Base-by-base conservation (phyloP, 2,113 vertebrate genomes). In the Poecile atricapillus region DNA sequence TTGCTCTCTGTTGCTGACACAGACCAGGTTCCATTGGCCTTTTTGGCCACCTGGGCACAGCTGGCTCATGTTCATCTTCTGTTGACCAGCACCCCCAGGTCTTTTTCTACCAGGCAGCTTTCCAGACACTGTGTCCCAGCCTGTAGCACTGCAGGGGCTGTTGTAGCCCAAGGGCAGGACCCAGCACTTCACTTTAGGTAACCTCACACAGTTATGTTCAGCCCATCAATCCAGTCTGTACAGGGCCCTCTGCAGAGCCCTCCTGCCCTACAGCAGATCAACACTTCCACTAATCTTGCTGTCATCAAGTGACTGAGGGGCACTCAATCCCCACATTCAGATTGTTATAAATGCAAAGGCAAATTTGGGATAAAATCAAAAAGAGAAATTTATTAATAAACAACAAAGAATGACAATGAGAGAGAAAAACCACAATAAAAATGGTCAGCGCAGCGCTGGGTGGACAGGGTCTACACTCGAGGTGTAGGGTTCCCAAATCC, bases 71-170 rank as follows among this genome's bases (percentile, higher is more conserved):
- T 18, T 47, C 62, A 62, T 30, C 14, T 11, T 23, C 5, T 67
- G 20, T 4, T 28, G 8, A 14, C 8, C 7, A 3, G 10, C 33
- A 74, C 1, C 0, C 4, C 16, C 6, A 25, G 24, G 46, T n/a
- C 16, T 20, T 53, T 75, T 82, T 47, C 69, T 6, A 7, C 4
- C 3, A 14, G 12, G 9, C 4, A 74, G 8, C 28, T 37, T 22
- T 37, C 13, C 3, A 58, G 20, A 0, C 39, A 14, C 53, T 50
- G 6, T 25, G 19, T 2, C 8, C 9, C n/a, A 41, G 39, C 13
- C 28, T 39, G 11, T 12, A 31, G 47, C 5, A 5, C 21, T 23
- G 14, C 3, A 31, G 17, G 10, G 21, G 11, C 15, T 52, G 11
- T 5, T 55, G 17, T 41, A 30, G 13, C 25, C 9, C 41, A 41